A percentile compares a stretch with the other conserved stretches of the same genome.
phyloP scores from a whole-genome alignment of 1,140 invertebrate genomes.

The Phenacoccus solenopsis region DNA sequence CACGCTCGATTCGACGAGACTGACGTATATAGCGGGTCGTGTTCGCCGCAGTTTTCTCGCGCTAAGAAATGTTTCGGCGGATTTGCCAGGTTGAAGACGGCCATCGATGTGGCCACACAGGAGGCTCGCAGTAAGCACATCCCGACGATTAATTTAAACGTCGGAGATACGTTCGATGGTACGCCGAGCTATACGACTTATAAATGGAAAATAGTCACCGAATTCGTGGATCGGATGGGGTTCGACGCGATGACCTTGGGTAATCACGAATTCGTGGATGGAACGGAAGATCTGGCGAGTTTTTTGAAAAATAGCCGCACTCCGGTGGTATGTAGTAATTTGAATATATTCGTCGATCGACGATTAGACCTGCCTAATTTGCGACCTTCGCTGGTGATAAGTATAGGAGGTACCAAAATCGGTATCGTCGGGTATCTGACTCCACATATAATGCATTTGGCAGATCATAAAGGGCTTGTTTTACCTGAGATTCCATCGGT shows the following conservation, averaged over 20 bases:
- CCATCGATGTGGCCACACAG: slow-evolving; percentile 42
- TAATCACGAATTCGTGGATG: slow-evolving; percentile 89
- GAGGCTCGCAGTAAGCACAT: slow-evolving; percentile 37
- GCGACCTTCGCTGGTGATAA: slow-evolving; percentile 46
- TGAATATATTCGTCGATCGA: slow-evolving; percentile 49
- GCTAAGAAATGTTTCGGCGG: slow-evolving; percentile 43
- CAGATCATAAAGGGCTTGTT: no score
- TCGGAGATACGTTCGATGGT: slow-evolving; percentile 82
- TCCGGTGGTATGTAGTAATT: slow-evolving; percentile 63
- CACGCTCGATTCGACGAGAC: slow-evolving; percentile 73
- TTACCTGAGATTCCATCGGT: slow-evolving; percentile 59
- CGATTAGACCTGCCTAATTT: slow-evolving; percentile 38
- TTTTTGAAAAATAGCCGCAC: slow-evolving; percentile 52
- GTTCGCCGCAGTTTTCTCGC: slow-evolving; percentile 25
- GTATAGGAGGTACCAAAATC: slow-evolving; percentile 47
- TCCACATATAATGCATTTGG: slow-evolving; percentile 29
- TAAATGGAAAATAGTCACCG: slow-evolving; percentile 58
- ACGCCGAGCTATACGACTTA: slow-evolving; percentile 67
- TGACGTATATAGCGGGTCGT: background rate
- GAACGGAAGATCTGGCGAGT: slow-evolving; percentile 54
- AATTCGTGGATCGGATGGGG: slow-evolving; percentile 59
- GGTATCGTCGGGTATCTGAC: slow-evolving; percentile 87
- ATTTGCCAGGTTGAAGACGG: slow-evolving; percentile 55
- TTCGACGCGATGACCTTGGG: slow-evolving; percentile 82
- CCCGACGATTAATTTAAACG: slow-evolving; percentile 62